These are phyloP conservation scores for Drosophila mercatorum DNA, from an alignment of 2,888 invertebrate genomes.

Conservation along the genomic window DNA sequence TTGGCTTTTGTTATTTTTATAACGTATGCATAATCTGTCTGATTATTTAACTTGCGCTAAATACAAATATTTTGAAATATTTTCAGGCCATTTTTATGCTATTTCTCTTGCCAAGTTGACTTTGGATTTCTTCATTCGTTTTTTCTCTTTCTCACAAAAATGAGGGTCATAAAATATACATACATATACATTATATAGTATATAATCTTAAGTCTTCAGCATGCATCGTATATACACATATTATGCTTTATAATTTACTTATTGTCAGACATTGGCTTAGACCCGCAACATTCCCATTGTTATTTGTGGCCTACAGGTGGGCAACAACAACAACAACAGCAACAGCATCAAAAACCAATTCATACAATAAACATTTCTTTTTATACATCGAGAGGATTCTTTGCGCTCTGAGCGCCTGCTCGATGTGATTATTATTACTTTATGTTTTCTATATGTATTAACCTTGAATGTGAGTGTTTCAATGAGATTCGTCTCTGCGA, in stretches of 20 bases:
- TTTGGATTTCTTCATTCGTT: slow-evolving; percentile 47
- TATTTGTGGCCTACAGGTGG: slow-evolving; percentile 59
- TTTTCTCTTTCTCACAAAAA: slow-evolving; percentile 41
- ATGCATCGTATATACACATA: slow-evolving; percentile 26
- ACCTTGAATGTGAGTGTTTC: slow-evolving; percentile 50
- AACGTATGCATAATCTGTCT: slow-evolving; percentile 72
- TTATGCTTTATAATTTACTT: slow-evolving; percentile 24
- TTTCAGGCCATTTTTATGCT: slow-evolving; percentile 69
- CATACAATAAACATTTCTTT: slow-evolving; percentile 24
- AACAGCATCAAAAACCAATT: slow-evolving; percentile 7
- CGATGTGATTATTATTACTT: slow-evolving; percentile 7
- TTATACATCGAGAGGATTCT: slow-evolving; percentile 13
- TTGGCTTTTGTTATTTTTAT: slow-evolving; percentile 60
- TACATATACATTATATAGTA: slow-evolving; percentile 23
- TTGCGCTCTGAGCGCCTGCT: slow-evolving; percentile 4
- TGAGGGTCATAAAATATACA: slow-evolving; percentile 69
- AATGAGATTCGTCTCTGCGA: slow-evolving; percentile 29
- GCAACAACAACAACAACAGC: slow-evolving; percentile 3
- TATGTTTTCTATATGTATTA: slow-evolving; percentile 14
- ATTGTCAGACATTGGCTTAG: slow-evolving; percentile 52
- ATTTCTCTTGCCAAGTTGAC: slow-evolving; percentile 72
- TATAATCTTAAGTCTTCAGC: slow-evolving; percentile 39
- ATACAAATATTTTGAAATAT: slow-evolving; percentile 79
- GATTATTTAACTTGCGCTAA: slow-evolving; percentile 81
- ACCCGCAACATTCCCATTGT: slow-evolving; percentile 35